Conservation (phyloP, 2,888 invertebrate species). For the Epistrophe grossulariae region DNA sequence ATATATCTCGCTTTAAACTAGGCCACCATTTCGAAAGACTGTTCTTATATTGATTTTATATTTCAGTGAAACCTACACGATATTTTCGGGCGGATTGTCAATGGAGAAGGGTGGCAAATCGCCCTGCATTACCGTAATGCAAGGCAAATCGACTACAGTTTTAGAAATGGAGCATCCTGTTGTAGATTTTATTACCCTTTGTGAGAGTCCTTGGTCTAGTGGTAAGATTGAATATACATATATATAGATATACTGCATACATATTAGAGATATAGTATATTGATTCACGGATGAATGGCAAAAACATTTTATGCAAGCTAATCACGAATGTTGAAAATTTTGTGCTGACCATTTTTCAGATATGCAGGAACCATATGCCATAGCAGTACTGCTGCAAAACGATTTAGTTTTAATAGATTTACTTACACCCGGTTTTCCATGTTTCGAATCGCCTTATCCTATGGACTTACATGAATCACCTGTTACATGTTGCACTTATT, state of each 20-base stretch:
- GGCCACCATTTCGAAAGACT: constrained; percentile 31
- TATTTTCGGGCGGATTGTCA: constrained; percentile 98
- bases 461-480: constrained; percentile 99
- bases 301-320: constrained; percentile 11
- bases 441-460: constrained; percentile 99
- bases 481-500: constrained; percentile 98
- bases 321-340: constrained; percentile 24
- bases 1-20: constrained; percentile 1
- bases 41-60: constrained; percentile 54
- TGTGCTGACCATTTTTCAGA: constrained; percentile 86
- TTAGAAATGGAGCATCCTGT: constrained; percentile 99
- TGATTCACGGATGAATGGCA: neutral
- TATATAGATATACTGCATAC: neutral
- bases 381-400: constrained; percentile 98
- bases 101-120: constrained; percentile 94
- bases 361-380: constrained; percentile 98
- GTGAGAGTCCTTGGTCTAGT: constrained; percentile 96
- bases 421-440: constrained; percentile 97
- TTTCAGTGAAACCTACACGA: constrained; percentile 95
- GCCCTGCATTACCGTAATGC: constrained; percentile 97
- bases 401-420: constrained; percentile 99
- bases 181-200: constrained; percentile 97
- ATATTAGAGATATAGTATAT: too few species aligned
- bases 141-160: constrained; percentile 98
- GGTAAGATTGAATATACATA: constrained; percentile 85